Base-by-base conservation (phyloP, 2,797 vertebrate genomes). In the Spheniscus humboldti region DNA sequence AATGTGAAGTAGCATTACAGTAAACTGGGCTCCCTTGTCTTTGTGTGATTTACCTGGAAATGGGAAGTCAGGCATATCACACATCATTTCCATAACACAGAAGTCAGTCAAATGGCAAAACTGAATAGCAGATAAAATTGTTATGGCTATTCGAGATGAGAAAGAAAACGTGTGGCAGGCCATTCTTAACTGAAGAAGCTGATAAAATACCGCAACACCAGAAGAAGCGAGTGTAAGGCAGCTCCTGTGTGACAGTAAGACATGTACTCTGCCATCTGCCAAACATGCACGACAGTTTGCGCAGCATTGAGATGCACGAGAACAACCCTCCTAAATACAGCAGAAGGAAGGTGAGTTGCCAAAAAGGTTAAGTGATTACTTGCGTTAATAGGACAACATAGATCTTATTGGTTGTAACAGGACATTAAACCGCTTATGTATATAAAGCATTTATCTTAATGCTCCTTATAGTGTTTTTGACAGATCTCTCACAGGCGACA, bases 91-190 rank as follows among this genome's bases (percentile, higher is more conserved):
- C 35, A 28, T 79, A 94, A 85, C 28, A 69, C 35, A 82, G 45
- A 81, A 84, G 71, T 79, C 86, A 92, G 69, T 89, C 88, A 89
- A 92, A 96, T 9, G 9, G 48, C 56, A 91, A 93, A 94, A 89
- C 31, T 48, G 60, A 89, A 67, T 22, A 76, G 71, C 71, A 69
- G 67, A 45, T 92, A 53, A 71, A 87, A 56, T 27, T 53, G 59
- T 77, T 82, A 87, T 13, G 47, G 31, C 67, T 71, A 60, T 50
- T 71, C 31, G 73, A 79, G 56, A 76, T 39, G 20, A 79, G 43
- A 57, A 64, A n/a, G 25, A 59, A 90, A 69, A 48, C 0, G 0
- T 3, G 19, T 39, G 63, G 43, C 43, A 48, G 22, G 27, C 24
- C 50, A 30, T 55, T 87, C 67, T 76, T 56, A 87, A 63, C 35